A percentile compares a stretch with the other conserved stretches of the same genome.
Conservation (phyloP, 92 coral and sea anemone species). For the Parazoanthus atlanticus region DNA sequence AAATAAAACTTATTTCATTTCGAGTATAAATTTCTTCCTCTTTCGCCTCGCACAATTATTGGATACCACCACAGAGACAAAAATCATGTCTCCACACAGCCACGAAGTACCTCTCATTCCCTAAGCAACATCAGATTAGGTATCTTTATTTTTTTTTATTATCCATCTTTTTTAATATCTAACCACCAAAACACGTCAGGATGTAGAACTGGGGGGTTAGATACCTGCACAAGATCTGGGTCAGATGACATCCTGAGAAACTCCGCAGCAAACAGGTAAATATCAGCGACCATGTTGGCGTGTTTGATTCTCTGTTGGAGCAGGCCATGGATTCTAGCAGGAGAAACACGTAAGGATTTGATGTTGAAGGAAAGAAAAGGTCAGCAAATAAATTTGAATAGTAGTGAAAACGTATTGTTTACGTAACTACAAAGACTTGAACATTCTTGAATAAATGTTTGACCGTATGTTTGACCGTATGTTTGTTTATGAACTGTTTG, state of each 20-base stretch:
- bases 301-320: constrained; percentile 90
- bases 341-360: background rate
- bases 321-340: constrained; percentile 72
- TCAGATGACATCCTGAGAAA: constrained; percentile 87
- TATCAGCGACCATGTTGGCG: constrained; percentile 80
- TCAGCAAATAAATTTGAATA: background rate
- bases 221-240: constrained; percentile 94
- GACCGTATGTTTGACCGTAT: background rate
- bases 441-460: background rate
- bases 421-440: too few species aligned
- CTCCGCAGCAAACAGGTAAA: constrained; percentile 95
- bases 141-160: background rate
- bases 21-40: too few species aligned
- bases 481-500: background rate
- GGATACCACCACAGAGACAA: too few species aligned
- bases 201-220: too few species aligned
- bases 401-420: background rate
- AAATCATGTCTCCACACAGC: too few species aligned
- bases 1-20: too few species aligned
- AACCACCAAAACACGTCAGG: too few species aligned
- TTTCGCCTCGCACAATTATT: too few species aligned
- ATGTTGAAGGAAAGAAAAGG: background rate
- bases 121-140: background rate
- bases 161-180: too few species aligned
- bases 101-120: background rate